A percentile compares a stretch with the other conserved stretches of the same genome.
Conservation (phyloP, 2,888 invertebrate species). For the Drepana falcataria region DNA sequence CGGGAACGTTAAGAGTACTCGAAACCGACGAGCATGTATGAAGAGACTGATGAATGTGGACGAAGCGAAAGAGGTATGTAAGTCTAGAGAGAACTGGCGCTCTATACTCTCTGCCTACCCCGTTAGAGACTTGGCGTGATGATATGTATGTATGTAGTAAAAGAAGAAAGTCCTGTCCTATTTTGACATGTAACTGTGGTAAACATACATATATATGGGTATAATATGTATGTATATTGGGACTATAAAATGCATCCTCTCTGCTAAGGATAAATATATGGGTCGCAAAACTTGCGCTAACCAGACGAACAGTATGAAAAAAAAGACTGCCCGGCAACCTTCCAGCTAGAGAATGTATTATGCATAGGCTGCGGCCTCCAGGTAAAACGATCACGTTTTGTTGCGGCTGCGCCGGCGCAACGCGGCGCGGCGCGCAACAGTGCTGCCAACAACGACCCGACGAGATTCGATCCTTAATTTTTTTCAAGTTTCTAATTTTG, state of each 20-base stretch:
- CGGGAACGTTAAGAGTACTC: no score
- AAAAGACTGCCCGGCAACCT: slow-evolving; percentile 12
- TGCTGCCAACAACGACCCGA: slow-evolving; percentile 5
- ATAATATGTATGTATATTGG: no score
- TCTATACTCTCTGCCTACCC: no score
- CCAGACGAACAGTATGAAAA: background rate
- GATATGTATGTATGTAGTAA: no score
- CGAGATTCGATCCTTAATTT: slow-evolving; percentile 1
- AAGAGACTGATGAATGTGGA: no score
- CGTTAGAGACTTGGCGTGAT: no score
- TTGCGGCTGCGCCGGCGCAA: slow-evolving; percentile 28
- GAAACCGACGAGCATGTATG: no score
- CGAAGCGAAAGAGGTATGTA: no score
- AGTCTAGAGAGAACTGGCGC: no score
- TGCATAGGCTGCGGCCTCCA: slow-evolving; percentile 23
- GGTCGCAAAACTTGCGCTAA: background rate
- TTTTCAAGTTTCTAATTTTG: background rate
- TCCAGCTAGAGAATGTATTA: slow-evolving; percentile 18
- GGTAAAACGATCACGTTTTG: slow-evolving; percentile 52
- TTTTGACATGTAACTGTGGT: no score
- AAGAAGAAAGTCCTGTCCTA: no score
- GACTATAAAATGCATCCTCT: background rate
- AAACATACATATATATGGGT: no score
- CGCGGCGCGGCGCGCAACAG: slow-evolving; percentile 5
- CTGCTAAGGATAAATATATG: background rate